A percentile compares a stretch with the other conserved stretches of the same genome.
Conservation (phyloP, 2,888 invertebrate genomes). For the Invenusta paracnida region DNA sequence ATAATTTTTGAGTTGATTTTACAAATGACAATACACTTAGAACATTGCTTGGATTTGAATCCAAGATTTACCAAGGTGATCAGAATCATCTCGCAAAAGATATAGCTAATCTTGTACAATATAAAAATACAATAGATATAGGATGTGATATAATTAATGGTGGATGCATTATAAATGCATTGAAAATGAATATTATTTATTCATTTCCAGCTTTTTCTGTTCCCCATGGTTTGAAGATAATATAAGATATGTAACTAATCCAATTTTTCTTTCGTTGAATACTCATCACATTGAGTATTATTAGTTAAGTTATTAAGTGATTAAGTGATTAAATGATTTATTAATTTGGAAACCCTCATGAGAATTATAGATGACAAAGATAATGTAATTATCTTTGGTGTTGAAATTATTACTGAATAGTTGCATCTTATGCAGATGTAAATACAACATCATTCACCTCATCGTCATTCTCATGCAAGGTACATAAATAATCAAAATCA, state of each 20-base stretch:
- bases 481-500: neutral
- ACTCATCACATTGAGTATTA: neutral
- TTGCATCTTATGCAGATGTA: neutral
- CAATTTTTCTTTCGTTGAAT: neutral
- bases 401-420: neutral
- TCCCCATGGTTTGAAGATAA: neutral
- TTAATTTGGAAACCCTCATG: no score
- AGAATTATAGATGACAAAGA: constrained; percentile 1
- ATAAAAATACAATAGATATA: neutral
- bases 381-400: neutral
- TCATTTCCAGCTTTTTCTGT: constrained; percentile 2
- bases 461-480: neutral
- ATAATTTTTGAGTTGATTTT: neutral
- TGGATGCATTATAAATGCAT: neutral
- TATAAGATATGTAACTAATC: neutral
- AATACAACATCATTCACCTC: neutral
- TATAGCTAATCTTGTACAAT: neutral
- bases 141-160: neutral
- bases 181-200: neutral
- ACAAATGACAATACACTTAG: neutral
- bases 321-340: no score
- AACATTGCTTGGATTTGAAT: neutral
- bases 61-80: neutral
- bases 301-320: no score
- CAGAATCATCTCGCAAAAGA: neutral